phyloP scores from a whole-genome alignment of 64 coral and sea anemone species.

The Montipora foliosa region DNA sequence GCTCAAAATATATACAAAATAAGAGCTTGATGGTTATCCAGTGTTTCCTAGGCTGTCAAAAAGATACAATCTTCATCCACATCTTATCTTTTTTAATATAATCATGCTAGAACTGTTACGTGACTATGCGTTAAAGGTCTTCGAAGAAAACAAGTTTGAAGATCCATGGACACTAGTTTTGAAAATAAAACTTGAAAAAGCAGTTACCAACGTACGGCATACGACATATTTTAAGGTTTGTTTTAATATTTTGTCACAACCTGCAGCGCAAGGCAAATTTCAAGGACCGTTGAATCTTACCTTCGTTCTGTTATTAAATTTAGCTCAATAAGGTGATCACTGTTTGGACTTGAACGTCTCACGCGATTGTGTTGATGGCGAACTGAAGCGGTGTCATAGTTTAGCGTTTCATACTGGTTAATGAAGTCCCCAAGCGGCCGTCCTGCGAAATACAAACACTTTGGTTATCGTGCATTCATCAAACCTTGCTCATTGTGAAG shows the following conservation, averaged over 20 bases:
- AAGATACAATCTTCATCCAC: too few relatives aligned
- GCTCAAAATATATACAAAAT: too few relatives aligned
- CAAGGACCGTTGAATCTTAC: conserved; percentile 31
- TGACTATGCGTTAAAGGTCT: too few relatives aligned
- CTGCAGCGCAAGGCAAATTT: background rate
- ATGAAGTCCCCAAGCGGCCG: conserved; percentile 81
- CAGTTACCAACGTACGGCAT: too few relatives aligned
- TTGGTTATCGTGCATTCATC: background rate
- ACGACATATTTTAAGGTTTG: background rate
- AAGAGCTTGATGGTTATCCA: too few relatives aligned
- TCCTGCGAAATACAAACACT: conserved; percentile 43
- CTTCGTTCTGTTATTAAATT: conserved; percentile 83
- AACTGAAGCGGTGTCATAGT: conserved; percentile 64
- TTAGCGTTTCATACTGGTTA: conserved; percentile 79
- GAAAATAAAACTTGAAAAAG: too few relatives aligned
- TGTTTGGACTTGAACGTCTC: conserved; percentile 66
- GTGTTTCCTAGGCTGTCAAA: too few relatives aligned
- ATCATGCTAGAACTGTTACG: too few relatives aligned
- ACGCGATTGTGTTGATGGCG: conserved; percentile 70
- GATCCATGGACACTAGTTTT: too few relatives aligned
- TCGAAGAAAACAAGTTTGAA: too few relatives aligned
- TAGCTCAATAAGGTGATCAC: conserved; percentile 48
- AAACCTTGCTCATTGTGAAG: background rate
- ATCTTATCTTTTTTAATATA: too few relatives aligned
- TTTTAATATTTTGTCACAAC: background rate